phyloP scores from a whole-genome alignment of 2,888 invertebrate species.

The Dryococelus australis region DNA sequence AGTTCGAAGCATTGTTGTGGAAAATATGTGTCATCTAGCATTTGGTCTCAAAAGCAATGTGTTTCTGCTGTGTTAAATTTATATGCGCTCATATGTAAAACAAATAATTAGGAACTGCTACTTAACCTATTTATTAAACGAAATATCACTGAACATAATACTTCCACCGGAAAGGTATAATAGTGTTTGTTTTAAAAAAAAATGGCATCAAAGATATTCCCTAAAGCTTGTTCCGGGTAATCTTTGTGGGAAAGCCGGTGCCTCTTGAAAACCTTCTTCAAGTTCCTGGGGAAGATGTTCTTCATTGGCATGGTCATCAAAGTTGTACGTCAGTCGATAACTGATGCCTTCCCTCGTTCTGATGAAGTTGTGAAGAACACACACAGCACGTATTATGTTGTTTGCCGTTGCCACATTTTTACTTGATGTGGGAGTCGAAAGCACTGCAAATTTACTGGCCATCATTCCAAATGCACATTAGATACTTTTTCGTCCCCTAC shows the following conservation, averaged over 20 bases:
- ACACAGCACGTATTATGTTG: background rate
- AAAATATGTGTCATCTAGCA: too few relatives aligned
- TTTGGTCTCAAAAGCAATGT: too few relatives aligned
- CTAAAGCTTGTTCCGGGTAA: background rate
- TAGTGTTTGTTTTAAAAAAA: background rate
- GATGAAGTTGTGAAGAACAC: slow-evolving; percentile 20
- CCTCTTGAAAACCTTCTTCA: background rate
- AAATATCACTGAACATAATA: background rate
- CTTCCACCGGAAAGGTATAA: background rate
- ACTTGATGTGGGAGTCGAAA: background rate
- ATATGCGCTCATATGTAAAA: too few relatives aligned
- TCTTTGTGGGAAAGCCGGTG: background rate
- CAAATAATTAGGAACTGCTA: background rate
- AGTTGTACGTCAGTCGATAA: background rate
- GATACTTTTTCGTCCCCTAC: slow-evolving; percentile 1
- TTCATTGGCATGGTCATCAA: background rate
- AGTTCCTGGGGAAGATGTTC: background rate
- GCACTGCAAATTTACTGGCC: background rate
- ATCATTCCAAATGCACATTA: slow-evolving; percentile 3
- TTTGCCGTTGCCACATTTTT: background rate
- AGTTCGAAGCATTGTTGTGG: too few relatives aligned
- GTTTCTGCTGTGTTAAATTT: too few relatives aligned
- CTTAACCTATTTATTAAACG: background rate
- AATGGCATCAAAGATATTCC: background rate
- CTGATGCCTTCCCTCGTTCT: background rate